These are phyloP conservation scores for Hycleus phaleratus DNA, from an alignment of 1,140 invertebrate genomes.

Conservation along the genomic window DNA sequence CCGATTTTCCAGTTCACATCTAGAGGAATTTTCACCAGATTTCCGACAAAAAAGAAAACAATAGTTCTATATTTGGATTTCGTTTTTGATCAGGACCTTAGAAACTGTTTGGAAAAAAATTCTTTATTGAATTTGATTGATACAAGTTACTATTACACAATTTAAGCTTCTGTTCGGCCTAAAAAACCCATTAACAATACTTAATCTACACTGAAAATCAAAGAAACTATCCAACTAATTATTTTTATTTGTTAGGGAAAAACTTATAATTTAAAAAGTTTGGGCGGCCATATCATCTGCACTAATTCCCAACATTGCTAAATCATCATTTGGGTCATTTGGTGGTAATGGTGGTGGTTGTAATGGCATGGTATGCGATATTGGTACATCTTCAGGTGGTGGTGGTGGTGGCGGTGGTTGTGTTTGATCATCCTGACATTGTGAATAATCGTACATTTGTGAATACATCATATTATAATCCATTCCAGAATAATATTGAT, in stretches of 20 bases:
- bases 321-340: conserved; percentile 53
- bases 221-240: no score
- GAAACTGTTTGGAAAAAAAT: no score
- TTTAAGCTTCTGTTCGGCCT: no score
- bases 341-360: conserved; percentile 36
- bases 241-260: no score
- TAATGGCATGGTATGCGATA: conserved; percentile 34
- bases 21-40: no score
- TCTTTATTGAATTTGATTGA: no score
- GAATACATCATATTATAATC: conserved; percentile 21
- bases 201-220: no score
- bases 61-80: no score
- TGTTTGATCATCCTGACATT: conserved; percentile 1
- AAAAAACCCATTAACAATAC: no score
- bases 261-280: conserved; percentile 25
- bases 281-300: conserved; percentile 59
- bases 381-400: conserved; percentile 20
- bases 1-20: neutral
- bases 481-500: conserved; percentile 19
- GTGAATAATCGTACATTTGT: conserved; percentile 21
- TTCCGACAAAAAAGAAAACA: no score
- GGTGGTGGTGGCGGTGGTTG: conserved; percentile 28
- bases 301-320: conserved; percentile 62
- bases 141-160: no score
- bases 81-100: no score